These are phyloP conservation scores for Nasonia oneida DNA, from an alignment of 2,888 invertebrate species.

Conservation along the genomic window DNA sequence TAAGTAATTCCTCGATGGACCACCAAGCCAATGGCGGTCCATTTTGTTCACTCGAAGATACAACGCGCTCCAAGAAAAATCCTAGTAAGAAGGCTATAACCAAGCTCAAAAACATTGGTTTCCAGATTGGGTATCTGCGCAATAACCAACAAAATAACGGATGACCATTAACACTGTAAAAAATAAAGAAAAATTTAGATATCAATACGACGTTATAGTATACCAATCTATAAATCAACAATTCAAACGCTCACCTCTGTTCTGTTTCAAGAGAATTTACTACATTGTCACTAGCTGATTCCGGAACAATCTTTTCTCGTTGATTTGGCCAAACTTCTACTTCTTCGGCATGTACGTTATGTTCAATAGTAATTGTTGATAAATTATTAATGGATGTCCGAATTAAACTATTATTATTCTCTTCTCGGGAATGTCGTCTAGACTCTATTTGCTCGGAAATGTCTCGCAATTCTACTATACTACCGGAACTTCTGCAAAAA, in stretches of 20 bases:
- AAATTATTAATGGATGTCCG: slow-evolving; percentile 56
- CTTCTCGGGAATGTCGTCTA: slow-evolving; percentile 72
- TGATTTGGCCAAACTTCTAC: slow-evolving; percentile 65
- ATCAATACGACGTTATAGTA: not conserved
- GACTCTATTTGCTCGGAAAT: slow-evolving; percentile 74
- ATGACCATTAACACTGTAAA: slow-evolving; percentile 61
- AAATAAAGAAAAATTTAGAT: slow-evolving; percentile 9
- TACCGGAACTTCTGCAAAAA: slow-evolving; percentile 71
- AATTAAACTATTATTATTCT: slow-evolving; percentile 72
- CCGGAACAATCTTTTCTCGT: slow-evolving; percentile 66
- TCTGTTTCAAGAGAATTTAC: slow-evolving; percentile 34
- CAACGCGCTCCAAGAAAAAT: slow-evolving; percentile 70
- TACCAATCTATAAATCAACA: slow-evolving; percentile 19
- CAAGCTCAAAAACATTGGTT: slow-evolving; percentile 68
- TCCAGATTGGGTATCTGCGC: slow-evolving; percentile 65
- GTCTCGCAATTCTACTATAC: slow-evolving; percentile 72
- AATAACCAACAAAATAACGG: slow-evolving; percentile 57
- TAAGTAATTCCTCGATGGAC: slow-evolving; percentile 71
- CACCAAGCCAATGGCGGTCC: slow-evolving; percentile 69
- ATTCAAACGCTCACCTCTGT: slow-evolving; percentile 39
- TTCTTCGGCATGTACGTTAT: slow-evolving; percentile 60
- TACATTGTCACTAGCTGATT: slow-evolving; percentile 59
- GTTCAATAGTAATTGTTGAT: slow-evolving; percentile 59
- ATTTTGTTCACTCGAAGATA: slow-evolving; percentile 66
- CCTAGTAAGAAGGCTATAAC: slow-evolving; percentile 71